Conservation (phyloP, 2,113 vertebrate species). For the Cinclus mexicanus region DNA sequence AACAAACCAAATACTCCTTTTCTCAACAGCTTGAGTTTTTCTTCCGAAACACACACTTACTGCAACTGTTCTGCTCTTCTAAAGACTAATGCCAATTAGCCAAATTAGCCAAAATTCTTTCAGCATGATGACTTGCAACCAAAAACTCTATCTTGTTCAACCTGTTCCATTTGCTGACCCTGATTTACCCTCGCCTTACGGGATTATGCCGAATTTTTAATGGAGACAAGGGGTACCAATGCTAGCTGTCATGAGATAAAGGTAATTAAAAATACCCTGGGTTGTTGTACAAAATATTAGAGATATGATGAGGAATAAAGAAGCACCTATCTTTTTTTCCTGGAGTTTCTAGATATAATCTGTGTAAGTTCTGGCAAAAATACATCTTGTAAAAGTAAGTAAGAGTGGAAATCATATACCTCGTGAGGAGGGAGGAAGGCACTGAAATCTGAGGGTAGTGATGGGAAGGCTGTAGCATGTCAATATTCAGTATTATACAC, state of each 20-base stretch:
- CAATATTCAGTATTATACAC: not conserved
- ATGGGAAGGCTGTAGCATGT: not conserved
- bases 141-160: not conserved
- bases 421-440: not conserved
- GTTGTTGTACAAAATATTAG: not conserved
- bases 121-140: not conserved
- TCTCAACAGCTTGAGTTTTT: not conserved
- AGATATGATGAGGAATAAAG: not conserved
- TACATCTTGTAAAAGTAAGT: not conserved
- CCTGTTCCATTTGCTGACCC: not conserved
- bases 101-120: not conserved
- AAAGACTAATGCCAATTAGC: not conserved
- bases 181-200: not conserved
- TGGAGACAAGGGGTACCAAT: not conserved
- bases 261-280: not conserved
- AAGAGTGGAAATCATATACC: not conserved
- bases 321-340: not conserved
- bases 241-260: not conserved
- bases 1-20: not conserved
- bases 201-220: not conserved
- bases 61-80: not conserved
- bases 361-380: not conserved
- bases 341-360: not conserved
- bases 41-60: not conserved
- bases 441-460: not conserved